Evolutionary conservation across 2,888 invertebrate species (phyloP).

Genomic region (Eupithecia insigniata): DNA sequence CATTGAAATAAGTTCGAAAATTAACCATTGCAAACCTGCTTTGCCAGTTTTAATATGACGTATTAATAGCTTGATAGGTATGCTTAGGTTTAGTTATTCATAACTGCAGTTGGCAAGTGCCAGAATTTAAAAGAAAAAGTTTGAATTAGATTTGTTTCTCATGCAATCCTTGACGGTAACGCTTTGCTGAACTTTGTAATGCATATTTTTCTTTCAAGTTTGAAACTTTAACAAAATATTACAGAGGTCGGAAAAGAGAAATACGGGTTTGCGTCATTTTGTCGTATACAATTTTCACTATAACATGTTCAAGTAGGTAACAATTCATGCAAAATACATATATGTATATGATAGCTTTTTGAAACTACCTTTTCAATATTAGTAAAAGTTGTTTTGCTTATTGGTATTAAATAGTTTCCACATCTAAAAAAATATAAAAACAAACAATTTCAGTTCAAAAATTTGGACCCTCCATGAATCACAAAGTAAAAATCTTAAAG

Average conservation of each 20-base stretch:
- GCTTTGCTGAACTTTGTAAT: slow-evolving; percentile 36
- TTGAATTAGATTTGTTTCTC: slow-evolving; percentile 32
- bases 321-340: background rate
- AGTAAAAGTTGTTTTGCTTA: background rate
- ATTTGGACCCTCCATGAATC: background rate
- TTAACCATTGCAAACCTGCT: no score
- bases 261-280: slow-evolving; percentile 20
- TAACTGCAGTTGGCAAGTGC: slow-evolving; percentile 30
- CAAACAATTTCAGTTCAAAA: background rate
- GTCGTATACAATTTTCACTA: slow-evolving; percentile 8
- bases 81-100: slow-evolving; percentile 19
- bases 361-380: background rate
- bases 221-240: slow-evolving; percentile 18
- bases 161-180: slow-evolving; percentile 29
- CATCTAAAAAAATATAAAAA: background rate
- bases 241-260: slow-evolving; percentile 8
- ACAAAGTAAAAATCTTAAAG: background rate
- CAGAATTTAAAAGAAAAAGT: slow-evolving; percentile 25
- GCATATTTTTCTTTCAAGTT: slow-evolving; percentile 36
- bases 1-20: no score
- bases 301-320: background rate
- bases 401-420: background rate
- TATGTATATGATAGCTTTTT: no score
- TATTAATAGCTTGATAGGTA: background rate
- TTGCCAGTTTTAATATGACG: no score